phyloP scores from a whole-genome alignment of 1,140 invertebrate species.

The Coptotermes formosanus region DNA sequence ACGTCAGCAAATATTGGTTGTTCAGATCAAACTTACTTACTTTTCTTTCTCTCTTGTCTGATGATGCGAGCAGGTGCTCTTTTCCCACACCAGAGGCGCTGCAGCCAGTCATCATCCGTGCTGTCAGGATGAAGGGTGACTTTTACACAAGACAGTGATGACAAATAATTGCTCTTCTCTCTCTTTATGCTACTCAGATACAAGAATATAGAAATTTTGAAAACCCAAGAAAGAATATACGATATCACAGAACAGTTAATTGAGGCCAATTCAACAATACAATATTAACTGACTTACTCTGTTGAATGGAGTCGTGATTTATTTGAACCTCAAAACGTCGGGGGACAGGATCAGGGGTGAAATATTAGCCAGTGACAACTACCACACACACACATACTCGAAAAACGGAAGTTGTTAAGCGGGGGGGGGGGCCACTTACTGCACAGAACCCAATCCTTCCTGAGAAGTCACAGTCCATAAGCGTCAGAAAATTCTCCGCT shows the following conservation, averaged over 20 bases:
- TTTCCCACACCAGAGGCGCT: constrained; percentile 16
- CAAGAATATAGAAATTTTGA: background rate
- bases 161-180: background rate
- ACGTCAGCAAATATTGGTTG: constrained; percentile 18
- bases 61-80: background rate
- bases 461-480: too few species aligned
- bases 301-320: background rate
- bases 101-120: background rate
- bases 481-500: too few species aligned
- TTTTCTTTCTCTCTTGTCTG: background rate
- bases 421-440: too few species aligned
- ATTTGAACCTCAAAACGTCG: background rate
- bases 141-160: constrained; percentile 12
- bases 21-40: constrained; percentile 5
- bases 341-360: too few species aligned
- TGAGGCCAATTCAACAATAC: background rate
- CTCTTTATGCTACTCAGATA: background rate
- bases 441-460: too few species aligned
- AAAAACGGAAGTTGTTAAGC: too few species aligned
- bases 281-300: background rate
- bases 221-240: background rate
- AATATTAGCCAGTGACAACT: too few species aligned
- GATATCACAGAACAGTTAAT: background rate
- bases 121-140: constrained; percentile 9
- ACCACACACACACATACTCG: too few species aligned